Conservation (phyloP, 2,797 vertebrate species). For the Cuniculus paca region DNA sequence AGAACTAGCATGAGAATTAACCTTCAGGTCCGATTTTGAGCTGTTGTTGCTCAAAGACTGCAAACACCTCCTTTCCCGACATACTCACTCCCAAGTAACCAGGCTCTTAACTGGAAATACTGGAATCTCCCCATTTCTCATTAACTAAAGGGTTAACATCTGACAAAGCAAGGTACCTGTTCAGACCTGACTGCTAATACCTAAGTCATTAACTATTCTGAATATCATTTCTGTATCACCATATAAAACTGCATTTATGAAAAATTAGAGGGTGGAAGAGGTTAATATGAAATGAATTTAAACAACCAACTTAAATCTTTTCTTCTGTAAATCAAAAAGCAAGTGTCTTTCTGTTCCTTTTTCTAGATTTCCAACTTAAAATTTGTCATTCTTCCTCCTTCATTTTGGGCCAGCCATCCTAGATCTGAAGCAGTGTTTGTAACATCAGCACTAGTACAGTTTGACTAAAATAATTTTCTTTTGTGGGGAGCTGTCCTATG, state of each 20-base stretch:
- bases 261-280: background rate
- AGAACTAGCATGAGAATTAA: background rate
- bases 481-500: background rate
- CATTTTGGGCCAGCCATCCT: background rate
- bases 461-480: background rate
- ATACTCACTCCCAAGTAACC: background rate
- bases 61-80: background rate
- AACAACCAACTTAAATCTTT: background rate
- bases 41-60: background rate
- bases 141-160: background rate
- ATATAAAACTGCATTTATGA: background rate
- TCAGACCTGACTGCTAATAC: background rate
- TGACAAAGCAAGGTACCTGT: background rate
- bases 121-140: no score
- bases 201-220: background rate
- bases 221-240: background rate
- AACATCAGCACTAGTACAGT: background rate
- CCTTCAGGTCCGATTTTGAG: background rate
- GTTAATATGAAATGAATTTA: background rate
- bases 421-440: background rate
- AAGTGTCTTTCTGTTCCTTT: background rate
- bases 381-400: background rate
- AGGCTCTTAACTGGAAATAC: background rate
- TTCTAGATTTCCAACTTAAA: background rate
- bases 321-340: background rate